These are phyloP conservation scores for Sebastes dallii DNA, from an alignment of 2,797 vertebrate species.

Conservation along the genomic window DNA sequence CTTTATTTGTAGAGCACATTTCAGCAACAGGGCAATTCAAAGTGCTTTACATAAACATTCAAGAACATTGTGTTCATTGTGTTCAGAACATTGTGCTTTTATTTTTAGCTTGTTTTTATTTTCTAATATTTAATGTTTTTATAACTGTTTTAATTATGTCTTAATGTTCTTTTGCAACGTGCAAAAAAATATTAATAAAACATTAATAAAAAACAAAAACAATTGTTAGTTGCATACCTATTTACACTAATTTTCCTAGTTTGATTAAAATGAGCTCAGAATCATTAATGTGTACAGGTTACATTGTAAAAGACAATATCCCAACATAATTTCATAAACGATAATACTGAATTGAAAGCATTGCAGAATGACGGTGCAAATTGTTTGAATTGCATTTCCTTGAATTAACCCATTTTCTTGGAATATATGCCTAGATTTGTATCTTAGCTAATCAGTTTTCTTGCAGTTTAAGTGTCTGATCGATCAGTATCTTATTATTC, in stretches of 20 bases:
- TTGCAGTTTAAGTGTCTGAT: constrained; percentile 1
- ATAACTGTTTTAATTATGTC: no score
- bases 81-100: no score
- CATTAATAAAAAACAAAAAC: no score
- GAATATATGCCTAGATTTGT: constrained; percentile 11
- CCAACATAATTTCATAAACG: neutral
- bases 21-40: no score
- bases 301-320: neutral
- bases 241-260: neutral
- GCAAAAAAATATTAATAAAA: no score
- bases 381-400: neutral
- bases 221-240: neutral
- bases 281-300: neutral
- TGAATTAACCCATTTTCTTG: neutral
- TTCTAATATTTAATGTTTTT: no score
- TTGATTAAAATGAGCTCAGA: neutral
- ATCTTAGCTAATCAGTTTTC: constrained; percentile 30
- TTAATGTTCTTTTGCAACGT: no score
- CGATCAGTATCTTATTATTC: constrained; percentile 41
- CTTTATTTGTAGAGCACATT: no score
- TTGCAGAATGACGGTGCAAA: neutral
- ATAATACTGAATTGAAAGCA: neutral
- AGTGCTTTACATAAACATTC: no score
- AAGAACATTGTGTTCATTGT: no score
- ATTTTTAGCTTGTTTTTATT: no score